Base-by-base conservation (phyloP, 2,888 invertebrate genomes). In the Synergus itoensis region DNA sequence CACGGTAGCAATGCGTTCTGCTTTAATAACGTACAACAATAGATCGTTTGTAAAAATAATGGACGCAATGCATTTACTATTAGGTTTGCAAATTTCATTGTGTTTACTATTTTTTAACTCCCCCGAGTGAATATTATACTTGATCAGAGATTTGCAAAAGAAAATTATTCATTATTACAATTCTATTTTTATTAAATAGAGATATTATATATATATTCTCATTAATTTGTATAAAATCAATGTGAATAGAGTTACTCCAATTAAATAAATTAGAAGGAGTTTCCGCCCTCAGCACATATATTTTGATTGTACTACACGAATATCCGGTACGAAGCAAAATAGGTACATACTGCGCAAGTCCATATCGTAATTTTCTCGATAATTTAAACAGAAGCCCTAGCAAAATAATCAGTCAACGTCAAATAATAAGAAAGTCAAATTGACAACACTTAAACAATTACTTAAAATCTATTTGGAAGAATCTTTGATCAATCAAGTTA, bases 11-110 rank as follows among this genome's bases (percentile, higher is more conserved):
- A 53, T 73, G 36, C 36, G 73, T 73, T 73, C 28, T 73, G 53
- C 73, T 53, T 73, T 73, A 73, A 73, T 73, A 73, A 73, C 36
- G 73, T 11, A n/a, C 28, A 73, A 73, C 73, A 73, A 73, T 73
- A 53, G 73, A 73, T 14, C 45, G 36, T 48, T 73, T 73, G 73
- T n/a, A 36, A 73, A 73, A 73, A 73, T 48, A 73, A 48, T 48
- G 53, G 48, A 16, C 12, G 41, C 36, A 73, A 36, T 53, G 48
- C 18, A 73, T 73, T 53, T 53, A 16, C 36, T 36, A 73, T 53
- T 73, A 73, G 36, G 28, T 53, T 65, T 73, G 53, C 73, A 73
- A 36, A 73, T 73, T 73, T 36, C 48, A 73, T 73, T 73, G 48
- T 36, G 9, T 36, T 48, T 48, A 62, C 28, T 62, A 14, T 53